phyloP scores from a whole-genome alignment of 1,140 invertebrate species.

The Penaeus japonicus region DNA sequence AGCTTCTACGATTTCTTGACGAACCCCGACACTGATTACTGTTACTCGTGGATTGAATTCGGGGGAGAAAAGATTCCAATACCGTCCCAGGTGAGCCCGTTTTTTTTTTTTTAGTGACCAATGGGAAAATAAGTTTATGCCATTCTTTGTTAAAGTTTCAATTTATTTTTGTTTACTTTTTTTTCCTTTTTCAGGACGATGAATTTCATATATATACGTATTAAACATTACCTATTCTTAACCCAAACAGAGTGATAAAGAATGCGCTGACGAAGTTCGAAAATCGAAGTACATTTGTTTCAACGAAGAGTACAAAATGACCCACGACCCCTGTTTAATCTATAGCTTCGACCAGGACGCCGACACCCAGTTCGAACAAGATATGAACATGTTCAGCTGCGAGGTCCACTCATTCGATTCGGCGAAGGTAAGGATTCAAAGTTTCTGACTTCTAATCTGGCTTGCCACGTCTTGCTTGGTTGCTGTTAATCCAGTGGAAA shows the following conservation, averaged over 20 bases:
- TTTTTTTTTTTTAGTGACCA: not conserved
- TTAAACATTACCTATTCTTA: not conserved
- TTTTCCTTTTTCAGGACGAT: too few species aligned
- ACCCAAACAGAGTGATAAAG: slow-evolving; percentile 38
- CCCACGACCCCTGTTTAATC: slow-evolving; percentile 40
- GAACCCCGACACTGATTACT: slow-evolving; percentile 37
- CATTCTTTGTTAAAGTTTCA: not conserved
- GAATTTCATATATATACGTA: not conserved
- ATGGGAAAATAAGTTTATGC: not conserved
- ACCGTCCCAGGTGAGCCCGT: slow-evolving; percentile 41
- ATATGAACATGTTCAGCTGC: slow-evolving; percentile 55
- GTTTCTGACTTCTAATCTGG: too few species aligned
- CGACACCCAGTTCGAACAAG: slow-evolving; percentile 46
- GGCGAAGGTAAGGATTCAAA: slow-evolving; percentile 1
- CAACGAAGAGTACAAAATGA: slow-evolving; percentile 54
- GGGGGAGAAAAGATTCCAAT: slow-evolving; percentile 56
- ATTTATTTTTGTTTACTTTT: too few species aligned
- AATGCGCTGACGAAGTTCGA: slow-evolving; percentile 42
- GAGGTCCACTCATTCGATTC: slow-evolving; percentile 50
- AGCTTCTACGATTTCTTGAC: slow-evolving; percentile 54
- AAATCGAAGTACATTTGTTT: slow-evolving; percentile 49
- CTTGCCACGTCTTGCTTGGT: too few species aligned
- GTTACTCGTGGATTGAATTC: slow-evolving; percentile 59
- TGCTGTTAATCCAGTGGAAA: too few species aligned
- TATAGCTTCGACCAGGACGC: slow-evolving; percentile 44